Percentiles rank a stretch among this genome's conserved stretches.
Conservation (phyloP, 23 tunicate species). For the Trididemnum miniatum region DNA sequence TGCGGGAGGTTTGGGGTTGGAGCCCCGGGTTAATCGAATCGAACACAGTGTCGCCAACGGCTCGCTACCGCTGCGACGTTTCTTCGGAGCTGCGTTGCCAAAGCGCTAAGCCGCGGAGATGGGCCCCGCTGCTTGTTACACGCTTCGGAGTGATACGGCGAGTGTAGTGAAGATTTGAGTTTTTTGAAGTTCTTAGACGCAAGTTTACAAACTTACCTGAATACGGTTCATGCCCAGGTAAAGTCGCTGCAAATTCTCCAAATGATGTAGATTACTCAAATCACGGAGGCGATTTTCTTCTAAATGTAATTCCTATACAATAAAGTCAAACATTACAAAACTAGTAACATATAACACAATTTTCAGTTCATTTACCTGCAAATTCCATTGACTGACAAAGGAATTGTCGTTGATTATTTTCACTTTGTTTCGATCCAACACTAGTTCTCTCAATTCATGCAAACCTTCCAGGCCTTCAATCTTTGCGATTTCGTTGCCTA, state of each 20-base stretch:
- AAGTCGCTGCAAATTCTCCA: constrained; percentile 89
- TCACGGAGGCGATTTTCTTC: constrained; percentile 89
- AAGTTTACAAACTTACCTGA: constrained; percentile 55
- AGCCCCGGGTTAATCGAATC: no score
- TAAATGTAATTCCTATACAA: constrained; percentile 78
- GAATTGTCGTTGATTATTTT: constrained; percentile 77
- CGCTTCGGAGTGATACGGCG: no score
- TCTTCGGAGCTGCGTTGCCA: no score
- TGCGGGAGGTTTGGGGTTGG: no score
- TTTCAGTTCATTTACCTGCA: constrained; percentile 29
- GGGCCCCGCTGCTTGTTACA: no score
- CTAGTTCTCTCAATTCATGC: constrained; percentile 85
- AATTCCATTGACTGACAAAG: constrained; percentile 82
- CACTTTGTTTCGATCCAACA: constrained; percentile 85
- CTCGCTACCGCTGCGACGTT: no score
- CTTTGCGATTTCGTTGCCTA: constrained; percentile 93
- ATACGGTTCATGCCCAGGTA: constrained; percentile 96
- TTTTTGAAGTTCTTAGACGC: no score
- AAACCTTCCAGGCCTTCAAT: constrained; percentile 92
- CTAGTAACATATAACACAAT: background rate
- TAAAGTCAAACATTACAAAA: background rate
- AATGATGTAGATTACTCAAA: constrained; percentile 79
- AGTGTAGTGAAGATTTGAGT: no score
- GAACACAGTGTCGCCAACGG: no score
- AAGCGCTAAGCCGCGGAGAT: no score